Base-by-base conservation (phyloP, 1,140 invertebrate species). In the Procambarus clarkii region DNA sequence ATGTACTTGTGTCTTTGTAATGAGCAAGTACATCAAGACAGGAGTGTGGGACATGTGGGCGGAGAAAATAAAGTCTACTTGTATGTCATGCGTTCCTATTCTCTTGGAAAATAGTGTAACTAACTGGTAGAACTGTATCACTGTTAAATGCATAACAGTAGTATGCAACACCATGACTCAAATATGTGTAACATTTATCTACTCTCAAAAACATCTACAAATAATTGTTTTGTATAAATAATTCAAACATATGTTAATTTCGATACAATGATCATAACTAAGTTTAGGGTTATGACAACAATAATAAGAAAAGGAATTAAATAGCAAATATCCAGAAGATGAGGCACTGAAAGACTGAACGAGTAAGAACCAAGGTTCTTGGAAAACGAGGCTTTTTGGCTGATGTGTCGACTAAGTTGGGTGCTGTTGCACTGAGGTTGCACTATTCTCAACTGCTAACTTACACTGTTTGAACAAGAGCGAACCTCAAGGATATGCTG, bases 401-500 rank as follows among this genome's bases (percentile, higher is more conserved):
- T 50, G 34, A 74, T 50, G 48, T 74, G 71, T 34, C 24, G 46
- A 86, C 69, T 50, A 69, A 77, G 45, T 11, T 48, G 48, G 50
- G 71, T 21, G 48, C 48, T 77, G 13, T 45, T n/a, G 45, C 7
- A 11, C 8, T 60, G 46, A 48, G 45, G 48, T 13, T 64, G 60
- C n/a, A 18, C 15, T 77, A 50, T 7, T 18, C 24, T 48, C 46
- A 24, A 74, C 18, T 86, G 84, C 84, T 86, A 86, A 86, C 71
- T 86, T 45, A 58, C 13, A n/a, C 54, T 77, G 46, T 74, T 48
- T 0, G 45, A 18, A 24, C 45, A 50, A 21, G 74, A 24, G 45
- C 84, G 84, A 24, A 86, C 84, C 24, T 74, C 84, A 45, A 86
- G 84, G 48, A 86, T 86, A 54, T 77, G 71, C 46, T 86, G 84